Evolutionary conservation across 2,113 vertebrate species (phyloP), one percentile per base, ranked within the genome.

Genomic region (Solenodon paradoxus): DNA sequence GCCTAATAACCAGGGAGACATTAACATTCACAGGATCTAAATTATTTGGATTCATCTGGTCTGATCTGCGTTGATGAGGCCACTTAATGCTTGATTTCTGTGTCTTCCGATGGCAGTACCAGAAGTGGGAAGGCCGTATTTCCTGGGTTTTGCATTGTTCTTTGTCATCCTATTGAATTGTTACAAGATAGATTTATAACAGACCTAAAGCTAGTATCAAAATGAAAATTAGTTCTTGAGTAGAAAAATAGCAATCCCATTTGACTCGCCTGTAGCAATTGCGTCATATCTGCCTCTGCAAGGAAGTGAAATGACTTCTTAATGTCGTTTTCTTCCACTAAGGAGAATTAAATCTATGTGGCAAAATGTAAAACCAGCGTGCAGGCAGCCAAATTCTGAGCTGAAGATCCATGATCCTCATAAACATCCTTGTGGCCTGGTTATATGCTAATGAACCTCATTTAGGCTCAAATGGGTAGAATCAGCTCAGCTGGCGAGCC

Each of bases 121-220:
- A 59, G 80, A 87, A 94, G 71, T 55, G 13, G 64, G 59, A 69
- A 93, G 79, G 66, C 49, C 51, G 1, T 0, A 0, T 93, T 84
- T 75, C 45, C 86, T 53, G 42, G 69, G 85, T 55, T 96, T 64
- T 71, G 55, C 93, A 80, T 79, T 79, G 42, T 94, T 77, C 87
- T 90, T 69, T 92, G 19, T 92, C 94, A 95, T 96, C 80, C 82
- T 88, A 61, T 85, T 57, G 63, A 94, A 32, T 94, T 94, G 92
- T 97, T 98, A 98, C 71, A 90, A 98, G 98, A 98, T 96, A 94
- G 95, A 98, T 98, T 98, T 98, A 98, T 98, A 98, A 95, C 96
- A 86, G 61, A 95, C 95, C 97, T 95, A 83, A 95, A 97, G 96
- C 96, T 97, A 96, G 97, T 84, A 47, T 90, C 96, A 90, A 96